Evolutionary conservation across 2,888 invertebrate genomes (phyloP).

Genomic region (Gymnoscelis rufifasciata): DNA sequence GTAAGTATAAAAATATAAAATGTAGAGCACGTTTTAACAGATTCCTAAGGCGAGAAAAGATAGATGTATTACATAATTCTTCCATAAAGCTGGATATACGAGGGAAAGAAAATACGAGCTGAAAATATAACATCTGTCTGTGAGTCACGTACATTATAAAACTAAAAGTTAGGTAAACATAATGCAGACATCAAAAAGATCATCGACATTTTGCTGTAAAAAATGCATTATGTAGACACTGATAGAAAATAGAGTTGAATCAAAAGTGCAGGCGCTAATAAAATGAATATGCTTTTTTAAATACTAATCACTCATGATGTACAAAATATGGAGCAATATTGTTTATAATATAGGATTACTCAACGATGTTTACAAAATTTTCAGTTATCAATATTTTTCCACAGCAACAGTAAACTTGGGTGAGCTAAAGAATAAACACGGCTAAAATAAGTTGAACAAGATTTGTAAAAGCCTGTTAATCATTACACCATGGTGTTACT

Average conservation of each 20-base stretch:
- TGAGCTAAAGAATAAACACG: conserved; percentile 37
- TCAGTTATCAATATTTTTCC: conserved; percentile 28
- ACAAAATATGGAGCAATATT: conserved; percentile 28
- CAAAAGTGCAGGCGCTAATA: conserved; percentile 10
- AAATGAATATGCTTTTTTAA: conserved; percentile 18
- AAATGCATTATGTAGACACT: conserved; percentile 26
- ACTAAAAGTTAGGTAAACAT: conserved; percentile 58
- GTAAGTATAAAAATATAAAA: conserved; percentile 27
- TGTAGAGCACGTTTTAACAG: conserved; percentile 37
- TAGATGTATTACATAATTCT: conserved; percentile 57
- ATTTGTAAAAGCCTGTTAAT: conserved; percentile 45
- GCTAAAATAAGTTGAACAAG: conserved; percentile 39
- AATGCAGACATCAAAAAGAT: conserved; percentile 45
- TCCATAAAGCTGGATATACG: conserved; percentile 61
- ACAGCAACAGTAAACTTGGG: conserved; percentile 28
- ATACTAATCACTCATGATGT: conserved; percentile 19
- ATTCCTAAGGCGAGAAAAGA: conserved; percentile 46
- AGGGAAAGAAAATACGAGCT: conserved; percentile 49
- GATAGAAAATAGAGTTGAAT: conserved; percentile 3
- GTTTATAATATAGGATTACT: conserved; percentile 28
- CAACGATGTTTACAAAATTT: conserved; percentile 29
- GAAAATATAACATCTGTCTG: conserved; percentile 66
- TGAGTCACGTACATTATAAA: conserved; percentile 58
- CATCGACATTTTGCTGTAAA: conserved; percentile 33
- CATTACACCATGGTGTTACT: conserved; percentile 55